These are phyloP conservation scores for Riparia riparia DNA, from an alignment of 2,113 vertebrate species.

Conservation along the genomic window DNA sequence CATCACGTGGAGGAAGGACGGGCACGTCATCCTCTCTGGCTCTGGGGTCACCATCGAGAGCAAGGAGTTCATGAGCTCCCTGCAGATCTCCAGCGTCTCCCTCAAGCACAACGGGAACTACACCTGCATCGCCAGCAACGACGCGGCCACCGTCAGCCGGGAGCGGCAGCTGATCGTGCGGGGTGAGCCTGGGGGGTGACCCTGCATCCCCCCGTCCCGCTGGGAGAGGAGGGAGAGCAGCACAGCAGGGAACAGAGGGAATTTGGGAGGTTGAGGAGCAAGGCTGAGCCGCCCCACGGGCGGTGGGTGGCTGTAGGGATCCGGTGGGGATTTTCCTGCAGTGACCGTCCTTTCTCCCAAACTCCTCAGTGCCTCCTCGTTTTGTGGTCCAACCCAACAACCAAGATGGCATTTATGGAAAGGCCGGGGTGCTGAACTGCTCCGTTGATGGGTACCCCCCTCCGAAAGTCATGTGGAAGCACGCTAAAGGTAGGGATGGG, in stretches of 20 bases:
- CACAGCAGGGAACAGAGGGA: rapidly evolving
- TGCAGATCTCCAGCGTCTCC: constrained; percentile 97
- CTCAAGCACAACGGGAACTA: constrained; percentile 99
- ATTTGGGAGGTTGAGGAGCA: neutral
- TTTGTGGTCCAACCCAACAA: constrained; percentile 98
- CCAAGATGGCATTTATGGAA: constrained; percentile 97
- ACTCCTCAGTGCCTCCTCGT: constrained; percentile 89
- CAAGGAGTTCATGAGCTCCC: constrained; percentile 99
- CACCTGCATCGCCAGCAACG: constrained; percentile 98
- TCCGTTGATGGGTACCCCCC: constrained; percentile 97
- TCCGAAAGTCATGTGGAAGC: constrained; percentile 99
- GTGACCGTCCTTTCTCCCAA: neutral
- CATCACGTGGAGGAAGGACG: constrained; percentile 98
- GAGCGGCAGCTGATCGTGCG: constrained; percentile 96
- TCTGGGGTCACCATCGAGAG: constrained; percentile 97
- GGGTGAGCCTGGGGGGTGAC: constrained; percentile 75
- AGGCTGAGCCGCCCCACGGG: neutral
- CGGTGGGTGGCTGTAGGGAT: rapidly evolving
- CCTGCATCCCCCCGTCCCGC: rapidly evolving
- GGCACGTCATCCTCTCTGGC: constrained; percentile 92
- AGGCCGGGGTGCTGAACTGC: constrained; percentile 94
- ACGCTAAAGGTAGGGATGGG: constrained; percentile 86
- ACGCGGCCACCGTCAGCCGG: constrained; percentile 93
- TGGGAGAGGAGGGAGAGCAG: neutral
- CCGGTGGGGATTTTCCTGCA: rapidly evolving